Evolutionary conservation across 2,113 vertebrate species (phyloP), one percentile per base, ranked within the genome.

Genomic region (Chitala chitala): DNA sequence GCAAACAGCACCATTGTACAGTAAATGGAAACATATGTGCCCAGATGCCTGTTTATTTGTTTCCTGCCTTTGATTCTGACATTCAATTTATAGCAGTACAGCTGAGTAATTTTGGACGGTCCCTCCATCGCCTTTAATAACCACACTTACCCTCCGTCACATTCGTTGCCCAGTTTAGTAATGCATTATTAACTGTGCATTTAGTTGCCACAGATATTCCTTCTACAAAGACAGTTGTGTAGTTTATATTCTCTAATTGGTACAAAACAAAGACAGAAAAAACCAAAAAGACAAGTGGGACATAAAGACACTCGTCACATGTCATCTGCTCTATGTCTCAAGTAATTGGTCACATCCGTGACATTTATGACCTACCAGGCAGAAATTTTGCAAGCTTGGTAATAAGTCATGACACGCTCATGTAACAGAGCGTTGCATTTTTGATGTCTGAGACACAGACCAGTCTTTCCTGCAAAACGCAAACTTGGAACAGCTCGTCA

Each of bases 1-100:
- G 8, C 38, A 68, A 22, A 54, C 20, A 26, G 22, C 26, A 2
- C 1, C 22, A 10, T n/a, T 24, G 5, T 59, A 33, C 33, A 40
- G 51, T 42, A 51, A 55, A 15, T 55, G 31, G 31, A 71, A 55
- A 71, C 68, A 70, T 15, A 33, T 70, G 50, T 53, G 26, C 15
- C 29, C n/a, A 7, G 9, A 10, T 53, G 48, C 48, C 50, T 31
- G 29, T 61, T 33, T 61, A 31, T 61, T 29, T 69, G 40, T 6
- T 9, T 17, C 42, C 44, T 38, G 3, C 55, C 15, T 72, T 40
- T n/a, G 4, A 5, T 56, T 2, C 7, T 3, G 9, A 15, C 20
- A 22, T 55, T 24, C 40, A 24, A 2, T 56, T 56, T 56, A 56
- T 22, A 22, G 8, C 7, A 2, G 38, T 42, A 4, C 31, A 1